Conservation (phyloP, 1,140 invertebrate species). For the Ceratina calcarata region DNA sequence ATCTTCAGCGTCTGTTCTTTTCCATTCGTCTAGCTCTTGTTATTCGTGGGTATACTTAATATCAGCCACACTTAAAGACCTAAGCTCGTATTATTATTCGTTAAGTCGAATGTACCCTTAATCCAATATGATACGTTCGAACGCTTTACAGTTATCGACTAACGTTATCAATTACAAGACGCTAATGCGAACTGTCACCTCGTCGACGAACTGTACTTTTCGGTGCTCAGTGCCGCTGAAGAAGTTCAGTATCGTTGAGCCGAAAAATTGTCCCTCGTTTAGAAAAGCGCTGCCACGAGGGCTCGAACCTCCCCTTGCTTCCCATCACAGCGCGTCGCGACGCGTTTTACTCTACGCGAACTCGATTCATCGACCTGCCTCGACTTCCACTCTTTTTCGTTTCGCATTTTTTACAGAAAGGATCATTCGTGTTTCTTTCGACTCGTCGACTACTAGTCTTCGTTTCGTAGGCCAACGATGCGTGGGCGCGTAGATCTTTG, state of each 20-base stretch:
- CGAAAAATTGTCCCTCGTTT: conserved; percentile 30
- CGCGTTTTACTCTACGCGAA: conserved; percentile 38
- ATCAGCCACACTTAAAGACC: conserved; percentile 38
- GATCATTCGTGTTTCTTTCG: conserved; percentile 11
- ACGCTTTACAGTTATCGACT: conserved; percentile 8
- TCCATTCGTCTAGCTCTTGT: background rate
- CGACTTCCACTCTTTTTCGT: conserved; percentile 1
- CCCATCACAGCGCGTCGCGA: background rate
- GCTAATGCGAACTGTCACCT: conserved; percentile 5
- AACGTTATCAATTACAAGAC: conserved; percentile 1
- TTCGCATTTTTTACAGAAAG: background rate
- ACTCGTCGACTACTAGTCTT: conserved; percentile 6
- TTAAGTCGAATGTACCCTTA: conserved; percentile 32
- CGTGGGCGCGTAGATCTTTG: background rate
- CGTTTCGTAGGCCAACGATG: conserved; percentile 31
- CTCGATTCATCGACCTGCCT: conserved; percentile 36
- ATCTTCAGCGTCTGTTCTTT: background rate
- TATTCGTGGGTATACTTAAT: background rate
- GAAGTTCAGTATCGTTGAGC: conserved; percentile 41
- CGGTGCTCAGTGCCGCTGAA: conserved; percentile 35
- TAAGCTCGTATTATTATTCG: conserved; percentile 49
- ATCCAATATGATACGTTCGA: conserved; percentile 21
- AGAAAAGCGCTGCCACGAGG: background rate
- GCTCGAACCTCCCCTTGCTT: background rate
- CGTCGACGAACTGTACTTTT: conserved; percentile 39